Evolutionary conservation across 2,797 vertebrate species (phyloP).

Genomic region (Poeciliopsis infans): DNA sequence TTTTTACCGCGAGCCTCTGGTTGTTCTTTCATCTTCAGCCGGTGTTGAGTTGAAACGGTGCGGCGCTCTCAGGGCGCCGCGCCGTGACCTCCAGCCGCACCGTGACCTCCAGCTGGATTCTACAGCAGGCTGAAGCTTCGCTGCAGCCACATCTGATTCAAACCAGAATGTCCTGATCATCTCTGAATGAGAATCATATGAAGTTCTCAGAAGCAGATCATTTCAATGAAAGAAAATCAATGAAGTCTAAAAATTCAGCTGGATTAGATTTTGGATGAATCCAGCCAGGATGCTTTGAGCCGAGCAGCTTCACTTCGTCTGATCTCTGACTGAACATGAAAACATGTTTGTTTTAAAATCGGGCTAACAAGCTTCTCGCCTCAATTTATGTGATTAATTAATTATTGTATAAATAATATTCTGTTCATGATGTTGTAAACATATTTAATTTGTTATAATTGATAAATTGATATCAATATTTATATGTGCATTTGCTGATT

Average conservation of each 20-base stretch:
- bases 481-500: background rate
- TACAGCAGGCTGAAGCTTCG: background rate
- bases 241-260: background rate
- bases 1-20: background rate
- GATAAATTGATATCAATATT: background rate
- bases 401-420: background rate
- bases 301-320: background rate
- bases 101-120: conserved; percentile 43
- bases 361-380: background rate
- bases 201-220: background rate
- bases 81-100: conserved; percentile 15
- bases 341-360: background rate
- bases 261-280: background rate
- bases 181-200: background rate
- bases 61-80: background rate
- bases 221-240: background rate
- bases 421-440: background rate
- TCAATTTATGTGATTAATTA: background rate
- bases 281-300: background rate
- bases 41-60: conserved; percentile 52
- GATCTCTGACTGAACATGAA: background rate
- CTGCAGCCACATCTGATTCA: background rate
- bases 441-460: background rate
- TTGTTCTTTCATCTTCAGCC: conserved; percentile 62
- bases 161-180: background rate